Evolutionary conservation across 2,113 vertebrate genomes (phyloP).

Genomic region (Protomyctophum bolini): DNA sequence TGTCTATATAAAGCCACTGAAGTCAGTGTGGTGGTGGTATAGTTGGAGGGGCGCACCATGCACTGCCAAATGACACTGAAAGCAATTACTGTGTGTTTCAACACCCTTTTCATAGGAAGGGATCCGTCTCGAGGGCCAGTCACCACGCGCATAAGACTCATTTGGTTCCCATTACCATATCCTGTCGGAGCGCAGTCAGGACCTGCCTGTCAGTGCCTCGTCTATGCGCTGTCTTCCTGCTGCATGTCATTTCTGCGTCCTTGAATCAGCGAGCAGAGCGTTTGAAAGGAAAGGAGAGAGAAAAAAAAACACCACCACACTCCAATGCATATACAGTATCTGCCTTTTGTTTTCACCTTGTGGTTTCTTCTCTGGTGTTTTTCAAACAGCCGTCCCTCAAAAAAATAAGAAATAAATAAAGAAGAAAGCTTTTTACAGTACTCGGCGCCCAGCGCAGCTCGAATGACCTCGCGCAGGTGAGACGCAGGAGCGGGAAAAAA

Average conservation of each 20-base stretch:
- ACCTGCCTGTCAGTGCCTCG: conserved; percentile 51
- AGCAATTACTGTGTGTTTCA: conserved; percentile 77
- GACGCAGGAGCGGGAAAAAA: conserved; percentile 26
- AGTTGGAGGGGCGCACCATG: conserved; percentile 31
- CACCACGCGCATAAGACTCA: conserved; percentile 58
- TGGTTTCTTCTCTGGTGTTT: not conserved
- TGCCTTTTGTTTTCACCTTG: conserved; percentile 29
- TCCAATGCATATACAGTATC: conserved; percentile 23
- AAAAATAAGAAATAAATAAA: too few species aligned
- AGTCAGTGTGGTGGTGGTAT: conserved; percentile 36
- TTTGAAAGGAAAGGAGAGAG: conserved; percentile 12
- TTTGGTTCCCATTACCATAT: conserved; percentile 74
- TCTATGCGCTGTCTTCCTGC: conserved; percentile 39
- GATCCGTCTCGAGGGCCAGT: conserved; percentile 66
- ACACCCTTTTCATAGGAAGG: conserved; percentile 70
- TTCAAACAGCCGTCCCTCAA: not conserved
- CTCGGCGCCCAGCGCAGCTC: conserved; percentile 24
- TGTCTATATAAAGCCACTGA: conserved; percentile 63
- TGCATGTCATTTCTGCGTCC: conserved; percentile 35
- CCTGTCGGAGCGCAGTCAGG: conserved; percentile 50
- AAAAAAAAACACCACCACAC: not conserved
- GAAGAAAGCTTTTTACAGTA: not conserved
- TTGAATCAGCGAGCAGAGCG: conserved; percentile 44
- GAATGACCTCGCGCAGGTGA: conserved; percentile 28
- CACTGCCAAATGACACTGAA: conserved; percentile 72